Percentiles rank a stretch among this genome's conserved stretches.
Evolutionary conservation across 1,140 invertebrate genomes (phyloP).

Genomic region (Phthorimaea operculella): DNA sequence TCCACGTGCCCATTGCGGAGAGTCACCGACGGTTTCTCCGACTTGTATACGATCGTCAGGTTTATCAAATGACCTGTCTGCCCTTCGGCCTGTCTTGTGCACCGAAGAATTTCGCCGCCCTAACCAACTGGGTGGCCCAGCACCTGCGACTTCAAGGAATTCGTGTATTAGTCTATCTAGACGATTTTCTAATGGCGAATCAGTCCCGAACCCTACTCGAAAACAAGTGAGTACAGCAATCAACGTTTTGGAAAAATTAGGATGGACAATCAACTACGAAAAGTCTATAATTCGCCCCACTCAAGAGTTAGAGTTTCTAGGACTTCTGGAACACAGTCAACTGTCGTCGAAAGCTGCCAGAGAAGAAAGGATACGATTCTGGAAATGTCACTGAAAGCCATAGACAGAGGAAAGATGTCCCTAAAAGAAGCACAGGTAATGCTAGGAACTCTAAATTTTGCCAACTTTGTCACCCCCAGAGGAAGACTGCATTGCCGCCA

Average conservation of each 20-base stretch:
- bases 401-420: not conserved
- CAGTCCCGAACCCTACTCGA: slow-evolving; percentile 2
- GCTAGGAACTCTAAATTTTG: slow-evolving; percentile 5
- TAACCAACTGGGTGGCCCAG: slow-evolving; percentile 9
- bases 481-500: slow-evolving; percentile 30
- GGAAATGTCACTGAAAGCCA: not conserved
- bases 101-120: not conserved
- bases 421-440: not conserved
- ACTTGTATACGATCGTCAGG: slow-evolving; percentile 7
- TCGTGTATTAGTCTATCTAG: slow-evolving; percentile 17
- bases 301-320: not conserved
- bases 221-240: not conserved
- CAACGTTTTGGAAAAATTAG: not conserved
- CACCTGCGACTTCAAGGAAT: slow-evolving; percentile 10
- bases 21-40: slow-evolving; percentile 17
- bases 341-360: not conserved
- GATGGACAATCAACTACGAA: not conserved
- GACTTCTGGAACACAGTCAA: not conserved
- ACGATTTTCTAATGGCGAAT: slow-evolving; percentile 16
- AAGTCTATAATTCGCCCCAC: not conserved
- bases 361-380: not conserved
- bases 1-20: slow-evolving; percentile 33
- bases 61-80: not conserved
- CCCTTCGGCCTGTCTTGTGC: not conserved
- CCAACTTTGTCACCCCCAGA: slow-evolving; percentile 60